A percentile compares a stretch with the other conserved stretches of the same genome.
phyloP scores from a whole-genome alignment of 2,888 invertebrate genomes.

The Dilophus febrilis region DNA sequence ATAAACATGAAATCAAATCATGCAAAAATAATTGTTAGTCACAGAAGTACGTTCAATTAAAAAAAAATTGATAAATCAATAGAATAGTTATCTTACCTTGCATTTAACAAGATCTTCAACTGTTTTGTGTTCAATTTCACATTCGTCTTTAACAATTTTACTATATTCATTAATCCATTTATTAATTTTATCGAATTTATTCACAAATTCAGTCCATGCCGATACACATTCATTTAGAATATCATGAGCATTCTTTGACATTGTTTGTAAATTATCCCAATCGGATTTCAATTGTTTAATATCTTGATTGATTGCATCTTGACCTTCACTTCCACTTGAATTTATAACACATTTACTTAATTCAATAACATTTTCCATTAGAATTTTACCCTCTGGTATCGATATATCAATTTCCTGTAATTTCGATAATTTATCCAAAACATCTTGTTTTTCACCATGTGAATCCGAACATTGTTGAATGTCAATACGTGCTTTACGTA shows the following conservation, averaged over 20 bases:
- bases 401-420: constrained; percentile 50
- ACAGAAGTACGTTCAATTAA: constrained; percentile 9
- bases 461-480: constrained; percentile 73
- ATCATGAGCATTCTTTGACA: constrained; percentile 60
- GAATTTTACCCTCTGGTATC: constrained; percentile 51
- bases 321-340: constrained; percentile 67
- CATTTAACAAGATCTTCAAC: constrained; percentile 62
- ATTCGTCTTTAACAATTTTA: constrained; percentile 43
- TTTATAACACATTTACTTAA: constrained; percentile 57
- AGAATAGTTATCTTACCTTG: constrained; percentile 36
- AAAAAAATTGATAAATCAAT: constrained; percentile 1
- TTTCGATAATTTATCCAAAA: constrained; percentile 57
- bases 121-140: constrained; percentile 55
- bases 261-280: constrained; percentile 63
- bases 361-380: constrained; percentile 56
- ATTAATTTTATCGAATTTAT: constrained; percentile 53
- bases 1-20: constrained; percentile 11
- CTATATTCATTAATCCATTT: constrained; percentile 57
- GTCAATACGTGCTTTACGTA: constrained; percentile 60
- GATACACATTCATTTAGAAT: constrained; percentile 56
- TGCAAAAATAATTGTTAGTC: constrained; percentile 6
- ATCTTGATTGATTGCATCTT: constrained; percentile 64
- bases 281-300: constrained; percentile 62
- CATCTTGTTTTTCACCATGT: constrained; percentile 68
- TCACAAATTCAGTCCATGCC: constrained; percentile 66